A percentile compares a stretch with the other conserved stretches of the same genome.
Evolutionary conservation across 2,113 vertebrate genomes (phyloP).

Genomic region (Catagonus wagneri): DNA sequence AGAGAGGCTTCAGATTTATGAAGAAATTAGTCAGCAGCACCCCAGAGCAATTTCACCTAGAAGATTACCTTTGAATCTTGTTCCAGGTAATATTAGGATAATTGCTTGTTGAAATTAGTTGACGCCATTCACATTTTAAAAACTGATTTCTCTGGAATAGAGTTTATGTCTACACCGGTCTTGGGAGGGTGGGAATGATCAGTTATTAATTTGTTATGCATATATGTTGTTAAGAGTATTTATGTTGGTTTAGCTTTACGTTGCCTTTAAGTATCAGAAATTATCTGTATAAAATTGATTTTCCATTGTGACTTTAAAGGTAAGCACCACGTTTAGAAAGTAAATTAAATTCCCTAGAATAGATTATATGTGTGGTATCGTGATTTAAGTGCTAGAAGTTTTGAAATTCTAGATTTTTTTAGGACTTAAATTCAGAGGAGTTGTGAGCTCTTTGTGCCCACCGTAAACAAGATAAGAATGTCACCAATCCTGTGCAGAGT

Average conservation of each 20-base stretch:
- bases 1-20: slow-evolving; percentile 90
- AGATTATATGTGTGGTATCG: neutral
- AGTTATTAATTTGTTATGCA: slow-evolving; percentile 21
- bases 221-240: slow-evolving; percentile 33
- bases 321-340: neutral
- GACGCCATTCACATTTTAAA: slow-evolving; percentile 36
- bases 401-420: slow-evolving; percentile 9
- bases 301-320: slow-evolving; percentile 2
- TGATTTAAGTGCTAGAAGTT: slow-evolving; percentile 40
- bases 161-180: neutral
- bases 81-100: slow-evolving; percentile 87
- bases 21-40: slow-evolving; percentile 90
- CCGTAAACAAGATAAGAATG: neutral
- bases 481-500: neutral
- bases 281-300: neutral
- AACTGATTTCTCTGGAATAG: neutral
- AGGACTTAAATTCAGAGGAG: slow-evolving; percentile 3
- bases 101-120: slow-evolving; percentile 31
- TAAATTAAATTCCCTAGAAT: slow-evolving; percentile 24
- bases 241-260: neutral
- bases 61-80: slow-evolving; percentile 91
- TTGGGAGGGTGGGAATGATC: neutral
- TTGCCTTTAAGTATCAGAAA: slow-evolving; percentile 51
- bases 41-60: slow-evolving; percentile 90
- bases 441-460: neutral